Evolutionary conservation across 2,113 vertebrate genomes (phyloP).

Genomic region (Taurulus bubalis): DNA sequence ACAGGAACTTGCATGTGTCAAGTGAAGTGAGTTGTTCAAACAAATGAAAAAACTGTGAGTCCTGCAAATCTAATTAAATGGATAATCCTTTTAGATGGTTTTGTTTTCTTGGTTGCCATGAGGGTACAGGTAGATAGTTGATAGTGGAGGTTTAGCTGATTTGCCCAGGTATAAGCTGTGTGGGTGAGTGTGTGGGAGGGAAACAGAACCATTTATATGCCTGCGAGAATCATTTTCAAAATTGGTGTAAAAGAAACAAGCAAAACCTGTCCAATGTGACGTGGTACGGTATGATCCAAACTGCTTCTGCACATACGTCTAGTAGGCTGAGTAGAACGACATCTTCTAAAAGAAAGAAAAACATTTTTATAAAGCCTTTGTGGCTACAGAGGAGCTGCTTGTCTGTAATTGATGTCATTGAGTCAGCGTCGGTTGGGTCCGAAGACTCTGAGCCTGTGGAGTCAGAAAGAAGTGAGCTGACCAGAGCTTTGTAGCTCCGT

Average conservation of each 20-base stretch:
- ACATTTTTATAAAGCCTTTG: no score
- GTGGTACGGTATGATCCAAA: background rate
- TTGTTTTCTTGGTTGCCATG: background rate
- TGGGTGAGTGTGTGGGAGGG: conserved; percentile 6
- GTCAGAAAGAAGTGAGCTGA: no score
- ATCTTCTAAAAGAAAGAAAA: background rate
- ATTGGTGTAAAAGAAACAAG: background rate
- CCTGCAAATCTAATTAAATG: background rate
- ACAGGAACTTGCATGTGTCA: background rate
- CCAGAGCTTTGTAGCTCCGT: no score
- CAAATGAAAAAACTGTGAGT: background rate
- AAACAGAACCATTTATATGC: background rate
- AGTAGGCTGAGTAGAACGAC: background rate
- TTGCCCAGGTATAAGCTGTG: background rate
- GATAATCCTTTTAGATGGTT: background rate
- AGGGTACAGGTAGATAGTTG: background rate
- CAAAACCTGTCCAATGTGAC: background rate
- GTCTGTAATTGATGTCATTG: no score
- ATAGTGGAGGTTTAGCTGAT: background rate
- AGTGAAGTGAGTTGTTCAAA: background rate
- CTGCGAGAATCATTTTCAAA: no score
- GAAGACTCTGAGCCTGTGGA: no score
- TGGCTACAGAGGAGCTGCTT: no score
- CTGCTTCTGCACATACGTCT: background rate
- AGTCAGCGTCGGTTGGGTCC: background rate